phyloP scores from a whole-genome alignment of 2,888 invertebrate genomes.

The Polyommatus icarus region DNA sequence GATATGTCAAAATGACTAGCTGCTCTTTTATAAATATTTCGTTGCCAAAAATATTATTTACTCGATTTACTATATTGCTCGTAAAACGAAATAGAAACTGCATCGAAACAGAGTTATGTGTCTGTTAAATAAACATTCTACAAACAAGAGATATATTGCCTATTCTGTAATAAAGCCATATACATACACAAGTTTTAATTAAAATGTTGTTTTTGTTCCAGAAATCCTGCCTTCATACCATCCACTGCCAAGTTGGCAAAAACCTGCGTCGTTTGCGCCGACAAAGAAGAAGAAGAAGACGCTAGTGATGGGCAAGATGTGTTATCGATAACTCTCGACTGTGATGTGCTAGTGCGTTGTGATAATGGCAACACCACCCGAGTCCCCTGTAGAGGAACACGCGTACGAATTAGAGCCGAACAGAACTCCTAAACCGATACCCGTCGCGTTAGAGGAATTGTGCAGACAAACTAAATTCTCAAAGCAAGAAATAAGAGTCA shows the following conservation, averaged over 20 bases:
- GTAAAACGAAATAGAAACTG: background rate
- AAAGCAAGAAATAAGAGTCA: constrained; percentile 96
- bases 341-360: constrained; percentile 30
- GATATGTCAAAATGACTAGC: constrained; percentile 30
- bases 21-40: background rate
- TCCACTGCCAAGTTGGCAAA: constrained; percentile 43
- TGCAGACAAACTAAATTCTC: constrained; percentile 97
- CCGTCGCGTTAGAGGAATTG: constrained; percentile 93
- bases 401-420: constrained; percentile 92
- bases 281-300: constrained; percentile 23
- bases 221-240: constrained; percentile 55
- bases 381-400: constrained; percentile 92
- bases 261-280: background rate
- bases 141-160: no score
- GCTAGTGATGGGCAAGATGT: constrained; percentile 19
- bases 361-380: constrained; percentile 91
- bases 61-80: constrained; percentile 2
- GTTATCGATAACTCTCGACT: constrained; percentile 20
- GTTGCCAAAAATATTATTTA: constrained; percentile 23
- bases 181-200: background rate
- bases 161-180: no score
- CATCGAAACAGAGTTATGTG: background rate
- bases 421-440: constrained; percentile 89
- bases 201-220: constrained; percentile 50
- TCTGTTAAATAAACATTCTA: background rate